Base-by-base conservation (phyloP, 2,113 vertebrate species). In the Hepsetus odoe region DNA sequence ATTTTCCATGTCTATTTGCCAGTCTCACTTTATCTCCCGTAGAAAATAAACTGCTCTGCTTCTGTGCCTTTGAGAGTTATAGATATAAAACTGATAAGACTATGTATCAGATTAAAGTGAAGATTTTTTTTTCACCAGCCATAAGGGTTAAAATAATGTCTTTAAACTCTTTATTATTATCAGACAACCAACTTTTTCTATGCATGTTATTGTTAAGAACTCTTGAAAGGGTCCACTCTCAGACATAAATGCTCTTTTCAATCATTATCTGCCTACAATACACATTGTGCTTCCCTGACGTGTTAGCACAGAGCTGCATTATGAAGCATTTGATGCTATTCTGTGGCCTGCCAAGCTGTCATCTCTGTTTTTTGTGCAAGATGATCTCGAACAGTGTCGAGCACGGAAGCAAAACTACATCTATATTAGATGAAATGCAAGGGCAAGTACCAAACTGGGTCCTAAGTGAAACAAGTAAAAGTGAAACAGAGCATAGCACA, bases 281-380 rank as follows among this genome's bases (percentile, higher is more conserved):
- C n/a, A 24, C 51, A 22, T 55, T 55, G 49, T 51, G 51, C n/a
- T 55, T 55, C 22, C 16, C 51, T 55, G 51, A 55, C n/a, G 51
- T 55, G n/a, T 22, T 24, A 22, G 51, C 51, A 24, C 10, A 22
- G 51, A 55, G 51, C 51, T 55, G 51, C 51, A 10, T 55, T 55
- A 24, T 22, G 24, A 55, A 24, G 51, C 51, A 24, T 55, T 55
- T 55, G 51, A 55, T 55, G 51, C 51, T 24, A 55, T 55, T 55
- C 51, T 55, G 51, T 55, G 51, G 51, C 51, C 51, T 55, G 51
- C 51, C 51, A 55, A 55, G 51, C 24, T 55, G 51, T 55, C 51
- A 55, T 55, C 16, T 55, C 7, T 55, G 51, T 22, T 24, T 55
- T n/a, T 55, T 55, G 51, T 24, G n/a, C 22, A 13, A 55, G n/a